Conservation (phyloP, 2,797 vertebrate species). For the Catharus ustulatus region DNA sequence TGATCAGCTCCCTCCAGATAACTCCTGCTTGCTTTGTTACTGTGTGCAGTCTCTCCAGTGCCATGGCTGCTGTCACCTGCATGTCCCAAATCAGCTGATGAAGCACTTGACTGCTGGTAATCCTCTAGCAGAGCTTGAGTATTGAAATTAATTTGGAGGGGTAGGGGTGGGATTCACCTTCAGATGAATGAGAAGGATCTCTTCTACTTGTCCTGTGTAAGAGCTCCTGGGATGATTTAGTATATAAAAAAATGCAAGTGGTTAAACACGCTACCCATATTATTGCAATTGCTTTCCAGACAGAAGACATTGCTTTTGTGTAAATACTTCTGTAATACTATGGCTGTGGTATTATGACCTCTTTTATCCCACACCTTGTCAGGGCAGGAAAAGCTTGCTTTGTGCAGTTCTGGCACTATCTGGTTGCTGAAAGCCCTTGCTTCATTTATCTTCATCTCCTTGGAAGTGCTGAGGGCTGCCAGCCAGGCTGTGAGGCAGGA, state of each 20-base stretch:
- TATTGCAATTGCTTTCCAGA: neutral
- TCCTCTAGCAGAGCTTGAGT: neutral
- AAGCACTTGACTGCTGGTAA: neutral
- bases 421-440: neutral
- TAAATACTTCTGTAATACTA: neutral
- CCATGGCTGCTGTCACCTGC: neutral
- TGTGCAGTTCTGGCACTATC: neutral
- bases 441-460: neutral
- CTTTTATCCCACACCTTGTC: fast-evolving
- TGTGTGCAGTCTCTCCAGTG: neutral
- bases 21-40: neutral
- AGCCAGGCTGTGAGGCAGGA: neutral
- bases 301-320: neutral
- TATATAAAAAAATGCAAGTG: neutral
- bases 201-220: neutral
- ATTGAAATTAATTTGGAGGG: neutral
- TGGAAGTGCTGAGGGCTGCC: neutral
- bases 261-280: neutral
- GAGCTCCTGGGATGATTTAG: neutral
- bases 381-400: neutral
- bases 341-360: neutral
- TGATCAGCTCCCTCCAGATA: neutral
- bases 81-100: neutral
- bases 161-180: neutral
- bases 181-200: neutral